These are phyloP conservation scores for Conus ventricosus DNA, from an alignment of 1,140 invertebrate genomes.

Conservation along the genomic window DNA sequence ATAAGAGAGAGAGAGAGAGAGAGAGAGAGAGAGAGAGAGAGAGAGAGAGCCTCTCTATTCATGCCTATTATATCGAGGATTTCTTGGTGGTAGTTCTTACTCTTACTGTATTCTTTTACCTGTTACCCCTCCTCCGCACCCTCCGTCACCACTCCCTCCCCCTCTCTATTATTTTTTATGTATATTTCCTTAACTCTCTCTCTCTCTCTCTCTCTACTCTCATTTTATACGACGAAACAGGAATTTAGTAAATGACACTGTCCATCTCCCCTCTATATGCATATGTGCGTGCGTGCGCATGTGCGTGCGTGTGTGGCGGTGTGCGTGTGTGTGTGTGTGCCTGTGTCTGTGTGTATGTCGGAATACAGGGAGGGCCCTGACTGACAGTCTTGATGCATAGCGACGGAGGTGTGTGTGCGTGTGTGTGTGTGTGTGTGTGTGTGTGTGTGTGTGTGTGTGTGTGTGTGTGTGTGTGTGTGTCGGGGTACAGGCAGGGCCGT, in stretches of 20 bases:
- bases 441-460: conserved; percentile 6
- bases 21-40: too few relatives aligned
- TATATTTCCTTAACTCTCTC: neutral
- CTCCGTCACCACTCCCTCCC: too few relatives aligned
- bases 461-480: neutral
- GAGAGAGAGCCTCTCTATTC: too few relatives aligned
- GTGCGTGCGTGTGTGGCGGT: too few relatives aligned
- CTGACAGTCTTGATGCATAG: neutral
- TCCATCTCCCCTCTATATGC: too few relatives aligned
- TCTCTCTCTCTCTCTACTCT: conserved; percentile 19
- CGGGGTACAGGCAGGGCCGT: neutral
- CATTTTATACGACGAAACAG: neutral
- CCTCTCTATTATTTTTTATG: neutral
- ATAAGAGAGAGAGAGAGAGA: too few relatives aligned
- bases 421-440: conserved; percentile 8
- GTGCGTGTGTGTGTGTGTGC: neutral
- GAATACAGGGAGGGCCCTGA: neutral
- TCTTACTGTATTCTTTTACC: too few relatives aligned
- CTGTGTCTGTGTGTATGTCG: neutral
- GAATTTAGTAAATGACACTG: too few relatives aligned
- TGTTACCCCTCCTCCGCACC: too few relatives aligned
- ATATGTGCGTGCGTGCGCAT: too few relatives aligned
- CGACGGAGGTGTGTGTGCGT: neutral
- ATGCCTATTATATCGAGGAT: too few relatives aligned
- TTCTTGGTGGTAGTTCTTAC: too few relatives aligned